phyloP scores from a whole-genome alignment of 2,888 invertebrate genomes.

The Hecatera dysodea region DNA sequence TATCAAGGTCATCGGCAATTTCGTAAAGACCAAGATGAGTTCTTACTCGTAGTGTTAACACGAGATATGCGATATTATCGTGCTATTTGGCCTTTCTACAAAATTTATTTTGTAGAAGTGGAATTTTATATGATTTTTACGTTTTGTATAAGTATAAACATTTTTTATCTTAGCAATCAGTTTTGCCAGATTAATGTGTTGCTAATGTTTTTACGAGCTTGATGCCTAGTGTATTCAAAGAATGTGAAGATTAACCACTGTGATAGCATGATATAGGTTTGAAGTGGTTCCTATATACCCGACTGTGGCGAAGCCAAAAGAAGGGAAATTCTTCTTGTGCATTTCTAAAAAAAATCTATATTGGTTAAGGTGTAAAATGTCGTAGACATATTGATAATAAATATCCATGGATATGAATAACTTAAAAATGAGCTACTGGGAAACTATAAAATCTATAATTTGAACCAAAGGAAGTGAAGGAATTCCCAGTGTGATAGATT shows the following conservation, averaged over 20 bases:
- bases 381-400: not conserved
- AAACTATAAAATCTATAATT: slow-evolving; percentile 30
- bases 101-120: slow-evolving; percentile 11
- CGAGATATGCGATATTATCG: not conserved
- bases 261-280: slow-evolving; percentile 57
- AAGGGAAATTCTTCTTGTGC: slow-evolving; percentile 14
- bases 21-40: slow-evolving; percentile 92
- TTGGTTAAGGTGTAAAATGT: slow-evolving; percentile 31
- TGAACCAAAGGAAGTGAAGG: slow-evolving; percentile 56
- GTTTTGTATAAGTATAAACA: not conserved
- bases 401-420: slow-evolving; percentile 15
- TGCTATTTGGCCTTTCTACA: slow-evolving; percentile 13
- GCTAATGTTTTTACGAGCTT: slow-evolving; percentile 11
- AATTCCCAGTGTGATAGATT: slow-evolving; percentile 65
- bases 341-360: slow-evolving; percentile 32
- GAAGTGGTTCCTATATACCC: slow-evolving; percentile 59
- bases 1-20: slow-evolving; percentile 92
- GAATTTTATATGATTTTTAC: not conserved
- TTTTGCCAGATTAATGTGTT: slow-evolving; percentile 10
- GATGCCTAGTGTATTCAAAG: slow-evolving; percentile 24
- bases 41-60: slow-evolving; percentile 57
- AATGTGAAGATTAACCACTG: slow-evolving; percentile 55
- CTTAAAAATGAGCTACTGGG: slow-evolving; percentile 25
- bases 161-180: slow-evolving; percentile 24
- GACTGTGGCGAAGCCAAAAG: slow-evolving; percentile 24